phyloP scores from a whole-genome alignment of 2,797 vertebrate genomes.

The Dryobates pubescens region DNA sequence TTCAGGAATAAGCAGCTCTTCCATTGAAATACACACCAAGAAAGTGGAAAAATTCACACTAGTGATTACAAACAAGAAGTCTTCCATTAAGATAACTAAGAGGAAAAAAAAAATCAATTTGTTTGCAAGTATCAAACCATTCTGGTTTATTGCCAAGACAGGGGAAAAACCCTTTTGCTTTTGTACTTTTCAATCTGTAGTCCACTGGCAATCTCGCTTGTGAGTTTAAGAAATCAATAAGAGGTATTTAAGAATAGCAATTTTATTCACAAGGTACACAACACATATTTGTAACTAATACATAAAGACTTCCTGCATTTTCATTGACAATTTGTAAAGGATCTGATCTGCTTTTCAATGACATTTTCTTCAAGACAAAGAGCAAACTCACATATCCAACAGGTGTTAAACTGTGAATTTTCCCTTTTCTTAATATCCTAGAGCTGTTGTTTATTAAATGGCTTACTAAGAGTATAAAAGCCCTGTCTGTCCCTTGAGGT shows the following conservation, averaged over 20 bases:
- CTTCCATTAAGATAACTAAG: background rate
- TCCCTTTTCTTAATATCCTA: background rate
- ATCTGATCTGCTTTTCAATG: background rate
- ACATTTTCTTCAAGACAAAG: background rate
- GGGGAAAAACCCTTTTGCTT: background rate
- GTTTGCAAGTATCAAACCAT: background rate
- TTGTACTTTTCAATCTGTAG: background rate
- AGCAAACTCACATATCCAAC: background rate
- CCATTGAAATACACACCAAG: fast-evolving
- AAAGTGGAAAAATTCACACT: background rate
- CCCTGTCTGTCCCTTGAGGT: background rate
- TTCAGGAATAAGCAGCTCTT: background rate
- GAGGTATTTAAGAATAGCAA: background rate
- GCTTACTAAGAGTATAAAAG: background rate
- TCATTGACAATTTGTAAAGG: background rate
- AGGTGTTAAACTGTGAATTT: background rate
- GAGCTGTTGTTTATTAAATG: background rate
- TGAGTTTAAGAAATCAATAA: background rate
- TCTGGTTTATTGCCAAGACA: background rate
- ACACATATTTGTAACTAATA: background rate
- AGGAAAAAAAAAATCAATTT: background rate
- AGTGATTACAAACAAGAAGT: background rate
- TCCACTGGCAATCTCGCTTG: background rate
- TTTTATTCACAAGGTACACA: background rate
- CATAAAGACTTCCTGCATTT: background rate